Evolutionary conservation across 2,888 invertebrate genomes (phyloP).

Genomic region (Rosalia funebris): DNA sequence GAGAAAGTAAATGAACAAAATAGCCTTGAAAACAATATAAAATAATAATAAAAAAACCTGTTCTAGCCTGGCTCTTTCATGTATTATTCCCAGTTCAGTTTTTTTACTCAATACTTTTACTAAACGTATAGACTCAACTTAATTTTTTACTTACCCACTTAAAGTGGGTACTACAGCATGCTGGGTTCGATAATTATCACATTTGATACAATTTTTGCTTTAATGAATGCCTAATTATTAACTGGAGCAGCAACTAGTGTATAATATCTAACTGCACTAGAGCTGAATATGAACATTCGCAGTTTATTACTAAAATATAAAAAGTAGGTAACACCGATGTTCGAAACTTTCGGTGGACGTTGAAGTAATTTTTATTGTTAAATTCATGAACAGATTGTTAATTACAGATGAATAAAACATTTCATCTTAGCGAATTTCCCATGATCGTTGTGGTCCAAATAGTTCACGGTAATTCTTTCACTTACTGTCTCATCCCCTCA

Average conservation of each 20-base stretch:
- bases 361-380: background rate
- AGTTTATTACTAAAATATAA: background rate
- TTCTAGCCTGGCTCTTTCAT: too few species aligned
- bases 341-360: conserved; percentile 1
- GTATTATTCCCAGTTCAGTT: too few species aligned
- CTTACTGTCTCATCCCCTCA: background rate
- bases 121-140: too few species aligned
- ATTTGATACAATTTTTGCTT: conserved; percentile 26
- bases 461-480: background rate
- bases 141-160: too few species aligned
- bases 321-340: conserved; percentile 4
- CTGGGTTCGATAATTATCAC: conserved; percentile 22
- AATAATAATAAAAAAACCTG: too few species aligned
- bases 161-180: too few species aligned
- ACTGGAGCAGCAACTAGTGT: conserved; percentile 31
- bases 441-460: background rate
- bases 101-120: too few species aligned
- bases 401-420: background rate
- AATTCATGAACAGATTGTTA: background rate
- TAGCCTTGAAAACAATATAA: too few species aligned
- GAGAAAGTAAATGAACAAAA: too few species aligned
- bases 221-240: conserved; percentile 34
- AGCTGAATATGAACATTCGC: background rate
- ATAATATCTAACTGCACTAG: conserved; percentile 21
- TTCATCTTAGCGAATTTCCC: background rate